Base-by-base conservation (phyloP, 2,888 invertebrate species). In the Zaprionus lineosus region DNA sequence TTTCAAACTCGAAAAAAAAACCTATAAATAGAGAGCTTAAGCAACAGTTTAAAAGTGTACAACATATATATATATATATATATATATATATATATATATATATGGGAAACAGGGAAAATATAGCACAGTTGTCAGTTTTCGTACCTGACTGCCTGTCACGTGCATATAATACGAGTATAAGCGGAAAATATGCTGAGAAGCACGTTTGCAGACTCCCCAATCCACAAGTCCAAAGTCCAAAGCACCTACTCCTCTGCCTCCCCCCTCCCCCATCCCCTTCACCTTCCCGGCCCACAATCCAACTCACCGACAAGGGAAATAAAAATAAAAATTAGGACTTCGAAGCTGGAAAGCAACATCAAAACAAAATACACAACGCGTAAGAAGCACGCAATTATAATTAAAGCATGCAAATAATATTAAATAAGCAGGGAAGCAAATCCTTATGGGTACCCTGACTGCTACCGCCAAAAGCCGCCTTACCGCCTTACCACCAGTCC, bases 361-460 rank as follows among this genome's bases (percentile, higher is more conserved):
- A 36, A 18, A 41, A 47, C 29, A 50, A 52, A 41, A 41, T 37
- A 36, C 43, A 44, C 29, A 43, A 33, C 21, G 28, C 28, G 3
- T 28, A 33, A n/a, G n/a, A 21, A 31, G 46, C 57, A 51, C 56
- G 56, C 52, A 62, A 52, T 43, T 58, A 59, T 64, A 59, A 64
- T 64, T 64, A 60, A 59, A 64, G 55, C 52, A 55, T 55, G 63
- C 59, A 64, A 64, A 64, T 59, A 64, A 64, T 47, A 64, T 55
- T 55, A 64, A 64, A 60, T 55, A 55, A 60, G 59, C n/a, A n/a
- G 55, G 47, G 55, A 37, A 36, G 48, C 58, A 44, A 39, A 26
- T 44, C 18, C 52, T 43, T 52, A 52, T 44, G 11, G 16, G 15
- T 19, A n/a, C n/a, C n/a, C n/a, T n/a, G n/a, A n/a, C n/a, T n/a